A percentile compares a stretch with the other conserved stretches of the same genome.
phyloP scores from a whole-genome alignment of 30 jellyfish, hydroid and myxozoan species.

The Rhopilema esculentum region DNA sequence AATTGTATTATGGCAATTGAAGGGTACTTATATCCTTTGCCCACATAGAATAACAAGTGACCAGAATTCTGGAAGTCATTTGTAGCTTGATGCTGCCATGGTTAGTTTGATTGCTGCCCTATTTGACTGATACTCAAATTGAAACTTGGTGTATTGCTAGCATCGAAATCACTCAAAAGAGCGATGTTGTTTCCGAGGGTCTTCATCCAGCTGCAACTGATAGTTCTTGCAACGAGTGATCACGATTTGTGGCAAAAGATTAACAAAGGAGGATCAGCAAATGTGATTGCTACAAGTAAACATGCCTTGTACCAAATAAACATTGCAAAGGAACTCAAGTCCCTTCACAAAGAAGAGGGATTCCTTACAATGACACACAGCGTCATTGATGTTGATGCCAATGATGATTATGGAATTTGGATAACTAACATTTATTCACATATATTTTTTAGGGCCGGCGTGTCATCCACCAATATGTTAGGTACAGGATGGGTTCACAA shows the following conservation, averaged over 20 bases:
- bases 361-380: neutral
- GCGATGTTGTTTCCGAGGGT: neutral
- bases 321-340: neutral
- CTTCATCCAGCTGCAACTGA: neutral
- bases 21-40: too few species aligned
- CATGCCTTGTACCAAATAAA: constrained; percentile 28
- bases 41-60: too few species aligned
- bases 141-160: too few species aligned
- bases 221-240: neutral
- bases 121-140: too few species aligned
- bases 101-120: too few species aligned
- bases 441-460: constrained; percentile 29
- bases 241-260: constrained; percentile 19
- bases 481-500: constrained; percentile 24
- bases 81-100: too few species aligned
- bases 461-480: constrained; percentile 5
- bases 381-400: constrained; percentile 5
- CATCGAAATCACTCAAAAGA: too few species aligned
- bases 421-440: neutral
- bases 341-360: constrained; percentile 24
- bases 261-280: neutral
- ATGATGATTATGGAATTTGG: constrained; percentile 51
- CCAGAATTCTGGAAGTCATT: too few species aligned
- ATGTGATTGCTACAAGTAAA: constrained; percentile 19
- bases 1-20: too few species aligned